These are phyloP conservation scores for Aspiorhynchus laticeps DNA, from an alignment of 2,113 vertebrate genomes.

Conservation along the genomic window DNA sequence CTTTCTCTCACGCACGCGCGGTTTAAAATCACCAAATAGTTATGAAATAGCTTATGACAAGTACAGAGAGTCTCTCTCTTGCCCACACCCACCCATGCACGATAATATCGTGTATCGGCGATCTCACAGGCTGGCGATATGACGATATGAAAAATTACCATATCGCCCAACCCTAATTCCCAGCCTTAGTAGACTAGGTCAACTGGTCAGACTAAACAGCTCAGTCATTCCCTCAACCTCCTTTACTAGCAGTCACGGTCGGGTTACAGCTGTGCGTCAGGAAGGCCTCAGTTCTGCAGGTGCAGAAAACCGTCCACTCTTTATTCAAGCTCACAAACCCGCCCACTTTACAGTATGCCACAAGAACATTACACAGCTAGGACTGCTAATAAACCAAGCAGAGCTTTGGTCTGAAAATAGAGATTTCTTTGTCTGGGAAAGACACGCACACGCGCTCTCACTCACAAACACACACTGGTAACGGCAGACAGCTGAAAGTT, in stretches of 20 bases:
- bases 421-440: slow-evolving; percentile 55
- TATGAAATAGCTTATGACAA: too few species aligned
- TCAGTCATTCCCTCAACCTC: neutral
- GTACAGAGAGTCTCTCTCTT: too few species aligned
- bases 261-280: neutral
- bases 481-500: slow-evolving; percentile 50
- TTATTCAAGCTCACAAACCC: neutral
- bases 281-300: slow-evolving; percentile 15
- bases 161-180: too few species aligned
- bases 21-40: too few species aligned
- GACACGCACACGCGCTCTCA: neutral
- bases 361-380: slow-evolving; percentile 38
- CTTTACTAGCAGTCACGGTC: neutral
- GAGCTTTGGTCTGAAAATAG: slow-evolving; percentile 45
- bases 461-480: slow-evolving; percentile 12
- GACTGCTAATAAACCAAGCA: slow-evolving; percentile 49
- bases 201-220: neutral
- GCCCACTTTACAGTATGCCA: slow-evolving; percentile 28
- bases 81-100: too few species aligned
- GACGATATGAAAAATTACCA: too few species aligned
- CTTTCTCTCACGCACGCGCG: too few species aligned
- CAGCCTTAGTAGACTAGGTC: neutral
- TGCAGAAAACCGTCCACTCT: neutral
- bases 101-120: too few species aligned
- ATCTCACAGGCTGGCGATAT: too few species aligned